Evolutionary conservation across 2,888 invertebrate species (phyloP).

Genomic region (Rhaphigaster nebulosa): DNA sequence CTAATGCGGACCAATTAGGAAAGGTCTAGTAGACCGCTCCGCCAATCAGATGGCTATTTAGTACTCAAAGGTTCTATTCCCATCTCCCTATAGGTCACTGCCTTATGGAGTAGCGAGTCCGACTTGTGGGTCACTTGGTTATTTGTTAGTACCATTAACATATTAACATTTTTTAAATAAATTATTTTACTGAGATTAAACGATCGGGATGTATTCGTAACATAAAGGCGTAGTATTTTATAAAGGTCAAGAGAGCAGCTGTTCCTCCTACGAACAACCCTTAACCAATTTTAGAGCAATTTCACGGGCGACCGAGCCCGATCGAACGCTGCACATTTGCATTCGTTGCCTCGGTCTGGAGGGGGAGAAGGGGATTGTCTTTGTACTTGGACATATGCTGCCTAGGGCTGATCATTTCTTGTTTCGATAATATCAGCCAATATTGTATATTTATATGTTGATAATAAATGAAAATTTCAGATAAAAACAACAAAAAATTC

Average conservation of each 20-base stretch:
- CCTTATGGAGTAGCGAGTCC: neutral
- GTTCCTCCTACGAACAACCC: neutral
- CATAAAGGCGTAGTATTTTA: neutral
- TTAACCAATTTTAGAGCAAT: slow-evolving; percentile 45
- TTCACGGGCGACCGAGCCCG: neutral
- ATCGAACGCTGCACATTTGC: slow-evolving; percentile 21
- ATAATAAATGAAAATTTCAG: too few relatives aligned
- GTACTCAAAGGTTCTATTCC: neutral
- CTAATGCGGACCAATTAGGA: slow-evolving; percentile 17
- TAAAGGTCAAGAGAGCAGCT: slow-evolving; percentile 10
- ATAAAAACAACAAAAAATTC: too few relatives aligned
- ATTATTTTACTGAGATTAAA: neutral
- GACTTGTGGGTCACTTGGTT: neutral
- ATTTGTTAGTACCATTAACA: too few relatives aligned
- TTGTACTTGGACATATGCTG: neutral
- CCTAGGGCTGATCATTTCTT: neutral
- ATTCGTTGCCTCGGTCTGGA: neutral
- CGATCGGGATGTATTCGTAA: neutral
- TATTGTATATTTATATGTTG: neutral
- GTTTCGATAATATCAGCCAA: neutral
- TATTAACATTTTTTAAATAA: too few relatives aligned
- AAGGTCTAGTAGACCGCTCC: neutral
- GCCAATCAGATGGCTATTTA: neutral
- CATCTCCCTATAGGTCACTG: neutral
- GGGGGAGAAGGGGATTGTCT: neutral